A percentile compares a stretch with the other conserved stretches of the same genome.
Evolutionary conservation across 2,797 vertebrate genomes (phyloP).

Genomic region (Avahi laniger): DNA sequence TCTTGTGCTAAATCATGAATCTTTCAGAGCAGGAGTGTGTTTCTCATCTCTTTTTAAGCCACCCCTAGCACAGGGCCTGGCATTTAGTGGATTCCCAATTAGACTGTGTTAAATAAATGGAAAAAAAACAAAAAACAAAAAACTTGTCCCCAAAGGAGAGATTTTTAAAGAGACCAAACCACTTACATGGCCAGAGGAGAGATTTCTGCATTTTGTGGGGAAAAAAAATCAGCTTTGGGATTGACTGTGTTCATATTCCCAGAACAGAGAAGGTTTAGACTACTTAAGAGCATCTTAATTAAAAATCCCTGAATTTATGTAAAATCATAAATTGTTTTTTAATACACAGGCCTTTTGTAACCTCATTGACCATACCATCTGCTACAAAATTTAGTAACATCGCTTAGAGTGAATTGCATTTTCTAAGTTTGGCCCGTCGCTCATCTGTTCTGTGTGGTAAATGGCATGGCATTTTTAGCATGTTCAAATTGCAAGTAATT

Average conservation of each 20-base stretch:
- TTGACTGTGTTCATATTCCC: not conserved
- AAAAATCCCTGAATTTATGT: constrained; percentile 12
- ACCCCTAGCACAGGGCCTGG: not conserved
- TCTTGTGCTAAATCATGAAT: not conserved
- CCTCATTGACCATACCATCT: constrained; percentile 38
- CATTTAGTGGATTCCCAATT: not conserved
- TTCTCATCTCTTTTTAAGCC: not conserved
- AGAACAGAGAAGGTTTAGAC: not conserved
- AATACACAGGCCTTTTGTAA: constrained; percentile 26
- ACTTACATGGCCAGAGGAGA: not conserved
- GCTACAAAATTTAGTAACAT: constrained; percentile 47
- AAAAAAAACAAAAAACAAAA: too few relatives aligned
- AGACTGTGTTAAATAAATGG: not conserved
- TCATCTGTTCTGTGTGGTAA: constrained; percentile 23
- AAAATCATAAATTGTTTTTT: constrained; percentile 10
- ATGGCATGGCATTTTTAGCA: constrained; percentile 59
- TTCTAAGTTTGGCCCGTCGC: constrained; percentile 53
- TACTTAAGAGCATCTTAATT: constrained; percentile 28
- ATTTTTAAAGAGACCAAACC: not conserved
- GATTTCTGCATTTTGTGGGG: not conserved
- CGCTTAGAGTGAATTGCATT: constrained; percentile 24
- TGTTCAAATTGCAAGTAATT: constrained; percentile 49
- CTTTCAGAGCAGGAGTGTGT: not conserved
- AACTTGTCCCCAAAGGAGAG: not conserved
- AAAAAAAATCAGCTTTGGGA: not conserved